These are phyloP conservation scores for Procavia capensis DNA, from an alignment of 2,113 vertebrate species.

Conservation along the genomic window DNA sequence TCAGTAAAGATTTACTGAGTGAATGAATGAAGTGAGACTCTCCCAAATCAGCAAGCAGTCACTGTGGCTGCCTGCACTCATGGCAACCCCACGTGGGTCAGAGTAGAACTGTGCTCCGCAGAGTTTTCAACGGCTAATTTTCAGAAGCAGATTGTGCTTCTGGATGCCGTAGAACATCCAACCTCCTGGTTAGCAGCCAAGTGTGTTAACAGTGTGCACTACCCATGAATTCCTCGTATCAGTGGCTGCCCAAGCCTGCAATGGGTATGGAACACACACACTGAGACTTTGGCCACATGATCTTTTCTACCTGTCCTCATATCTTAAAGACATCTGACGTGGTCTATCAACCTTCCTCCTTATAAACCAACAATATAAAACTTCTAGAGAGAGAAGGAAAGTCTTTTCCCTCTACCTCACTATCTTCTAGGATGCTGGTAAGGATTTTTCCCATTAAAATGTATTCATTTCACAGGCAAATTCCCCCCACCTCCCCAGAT, in stretches of 20 bases:
- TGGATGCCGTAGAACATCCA: background rate
- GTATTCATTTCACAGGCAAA: conserved; percentile 54
- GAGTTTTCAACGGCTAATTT: background rate
- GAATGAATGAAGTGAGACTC: background rate
- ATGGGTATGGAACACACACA: background rate
- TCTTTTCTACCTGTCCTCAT: background rate
- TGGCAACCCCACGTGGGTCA: background rate
- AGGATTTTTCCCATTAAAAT: conserved; percentile 65
- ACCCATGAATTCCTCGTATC: background rate
- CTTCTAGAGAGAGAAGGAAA: background rate
- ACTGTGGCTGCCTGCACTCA: background rate
- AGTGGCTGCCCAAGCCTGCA: background rate
- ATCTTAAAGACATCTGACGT: background rate
- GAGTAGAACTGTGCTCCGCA: background rate
- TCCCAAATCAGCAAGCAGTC: background rate
- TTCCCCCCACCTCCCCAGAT: background rate
- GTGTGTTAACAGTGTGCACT: background rate
- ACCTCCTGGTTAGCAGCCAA: background rate
- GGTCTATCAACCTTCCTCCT: background rate
- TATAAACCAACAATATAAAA: background rate
- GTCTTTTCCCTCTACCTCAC: background rate
- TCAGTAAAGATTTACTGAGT: background rate
- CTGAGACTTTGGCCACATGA: background rate
- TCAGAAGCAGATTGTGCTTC: background rate
- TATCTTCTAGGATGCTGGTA: background rate